These are phyloP conservation scores for Andricus quercusramuli DNA, from an alignment of 2,888 invertebrate species.

Conservation along the genomic window DNA sequence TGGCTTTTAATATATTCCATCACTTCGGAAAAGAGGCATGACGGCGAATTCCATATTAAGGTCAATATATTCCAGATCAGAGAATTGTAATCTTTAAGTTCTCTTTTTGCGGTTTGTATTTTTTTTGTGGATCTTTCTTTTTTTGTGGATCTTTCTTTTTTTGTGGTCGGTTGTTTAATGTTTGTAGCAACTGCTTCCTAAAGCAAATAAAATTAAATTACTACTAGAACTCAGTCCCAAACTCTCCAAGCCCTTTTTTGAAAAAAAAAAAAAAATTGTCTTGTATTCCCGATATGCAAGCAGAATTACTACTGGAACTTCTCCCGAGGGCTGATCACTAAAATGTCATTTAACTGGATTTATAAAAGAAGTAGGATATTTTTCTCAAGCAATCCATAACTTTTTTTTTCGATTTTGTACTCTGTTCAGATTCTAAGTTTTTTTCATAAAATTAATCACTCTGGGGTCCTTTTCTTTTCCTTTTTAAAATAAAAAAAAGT, in stretches of 20 bases:
- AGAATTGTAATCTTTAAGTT: slow-evolving; percentile 62
- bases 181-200: slow-evolving; percentile 68
- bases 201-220: slow-evolving; percentile 71
- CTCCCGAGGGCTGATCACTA: too few relatives aligned
- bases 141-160: slow-evolving; percentile 54
- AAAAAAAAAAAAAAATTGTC: neutral
- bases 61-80: slow-evolving; percentile 70
- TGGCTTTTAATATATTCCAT: slow-evolving; percentile 63
- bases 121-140: neutral
- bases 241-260: slow-evolving; percentile 39
- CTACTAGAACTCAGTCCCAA: slow-evolving; percentile 42
- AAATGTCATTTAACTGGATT: too few relatives aligned
- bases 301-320: neutral
- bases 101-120: slow-evolving; percentile 59
- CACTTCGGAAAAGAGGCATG: slow-evolving; percentile 61
- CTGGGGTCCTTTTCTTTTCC: too few relatives aligned
- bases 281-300: neutral
- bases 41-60: slow-evolving; percentile 68
- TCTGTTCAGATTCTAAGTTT: too few relatives aligned
- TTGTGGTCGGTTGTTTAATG: slow-evolving; percentile 63
- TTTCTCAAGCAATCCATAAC: too few relatives aligned
- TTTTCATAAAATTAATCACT: too few relatives aligned
- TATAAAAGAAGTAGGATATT: too few relatives aligned
- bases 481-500: too few relatives aligned
- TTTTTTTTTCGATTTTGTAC: too few relatives aligned